Percentiles rank a stretch among this genome's conserved stretches.
Evolutionary conservation across 1,140 invertebrate genomes (phyloP).

Genomic region (Drosophila fuyamai): DNA sequence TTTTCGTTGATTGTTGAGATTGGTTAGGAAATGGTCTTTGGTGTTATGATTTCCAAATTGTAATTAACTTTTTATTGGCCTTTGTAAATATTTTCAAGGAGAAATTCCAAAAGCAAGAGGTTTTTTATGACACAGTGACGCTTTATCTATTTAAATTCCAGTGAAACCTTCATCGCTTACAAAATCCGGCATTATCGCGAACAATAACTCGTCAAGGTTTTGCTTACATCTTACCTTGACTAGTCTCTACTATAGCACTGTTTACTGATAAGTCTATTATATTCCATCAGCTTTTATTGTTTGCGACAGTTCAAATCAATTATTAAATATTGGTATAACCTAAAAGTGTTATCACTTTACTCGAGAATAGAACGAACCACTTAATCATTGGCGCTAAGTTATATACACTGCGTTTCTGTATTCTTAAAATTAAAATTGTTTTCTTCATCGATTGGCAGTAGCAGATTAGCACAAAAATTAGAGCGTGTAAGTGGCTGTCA

Average conservation of each 20-base stretch:
- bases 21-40: conserved; percentile 31
- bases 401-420: conserved; percentile 5
- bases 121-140: background rate
- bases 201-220: conserved; percentile 10
- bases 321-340: conserved; percentile 52
- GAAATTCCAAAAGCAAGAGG: conserved; percentile 1
- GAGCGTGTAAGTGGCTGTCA: conserved; percentile 48
- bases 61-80: conserved; percentile 7
- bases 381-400: conserved; percentile 41
- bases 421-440: conserved; percentile 17
- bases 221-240: conserved; percentile 28
- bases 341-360: conserved; percentile 35
- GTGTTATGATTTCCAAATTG: conserved; percentile 11
- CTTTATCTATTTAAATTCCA: background rate
- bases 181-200: background rate
- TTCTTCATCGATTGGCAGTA: conserved; percentile 9
- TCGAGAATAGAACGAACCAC: conserved; percentile 1
- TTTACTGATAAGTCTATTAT: conserved; percentile 24
- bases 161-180: background rate
- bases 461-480: conserved; percentile 43
- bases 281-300: conserved; percentile 1
- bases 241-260: conserved; percentile 2
- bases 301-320: conserved; percentile 44
- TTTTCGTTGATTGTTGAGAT: conserved; percentile 39
- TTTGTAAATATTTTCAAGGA: background rate